Percentiles rank a stretch among this genome's conserved stretches.
phyloP scores from a whole-genome alignment of 2,888 invertebrate genomes.

The Oscheius sp. region DNA sequence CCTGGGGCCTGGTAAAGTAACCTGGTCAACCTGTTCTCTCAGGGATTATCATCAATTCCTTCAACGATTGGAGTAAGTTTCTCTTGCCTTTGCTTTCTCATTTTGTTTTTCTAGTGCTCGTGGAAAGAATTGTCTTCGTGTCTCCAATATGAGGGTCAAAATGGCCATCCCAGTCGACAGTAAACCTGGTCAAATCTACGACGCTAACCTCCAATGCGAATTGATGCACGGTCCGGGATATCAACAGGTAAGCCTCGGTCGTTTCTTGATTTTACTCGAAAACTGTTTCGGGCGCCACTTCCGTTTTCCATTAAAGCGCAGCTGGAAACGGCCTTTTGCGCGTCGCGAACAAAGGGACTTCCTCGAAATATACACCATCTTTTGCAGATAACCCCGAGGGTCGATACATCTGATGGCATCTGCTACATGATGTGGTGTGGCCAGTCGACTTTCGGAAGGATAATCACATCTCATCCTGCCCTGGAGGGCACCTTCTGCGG shows the following conservation, averaged over 20 bases:
- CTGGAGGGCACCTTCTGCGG: constrained; percentile 71
- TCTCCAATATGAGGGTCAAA: constrained; percentile 64
- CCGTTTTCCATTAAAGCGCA: constrained; percentile 36
- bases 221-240: constrained; percentile 73
- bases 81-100: neutral
- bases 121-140: constrained; percentile 69
- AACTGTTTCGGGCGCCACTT: constrained; percentile 24
- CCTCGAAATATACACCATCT: neutral
- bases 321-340: constrained; percentile 33
- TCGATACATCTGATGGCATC: constrained; percentile 71
- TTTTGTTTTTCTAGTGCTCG: constrained; percentile 51
- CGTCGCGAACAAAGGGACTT: constrained; percentile 26
- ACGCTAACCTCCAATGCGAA: constrained; percentile 72
- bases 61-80: constrained; percentile 68
- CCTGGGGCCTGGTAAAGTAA: constrained; percentile 73
- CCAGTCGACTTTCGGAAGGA: constrained; percentile 67
- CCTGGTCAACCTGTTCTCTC: constrained; percentile 72
- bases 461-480: constrained; percentile 73
- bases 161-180: constrained; percentile 58
- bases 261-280: constrained; percentile 16
- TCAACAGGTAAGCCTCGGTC: constrained; percentile 55
- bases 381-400: constrained; percentile 69
- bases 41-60: constrained; percentile 72
- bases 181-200: constrained; percentile 72
- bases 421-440: constrained; percentile 74